phyloP scores from a whole-genome alignment of 2,113 vertebrate species.

The Pseudopodoces humilis region DNA sequence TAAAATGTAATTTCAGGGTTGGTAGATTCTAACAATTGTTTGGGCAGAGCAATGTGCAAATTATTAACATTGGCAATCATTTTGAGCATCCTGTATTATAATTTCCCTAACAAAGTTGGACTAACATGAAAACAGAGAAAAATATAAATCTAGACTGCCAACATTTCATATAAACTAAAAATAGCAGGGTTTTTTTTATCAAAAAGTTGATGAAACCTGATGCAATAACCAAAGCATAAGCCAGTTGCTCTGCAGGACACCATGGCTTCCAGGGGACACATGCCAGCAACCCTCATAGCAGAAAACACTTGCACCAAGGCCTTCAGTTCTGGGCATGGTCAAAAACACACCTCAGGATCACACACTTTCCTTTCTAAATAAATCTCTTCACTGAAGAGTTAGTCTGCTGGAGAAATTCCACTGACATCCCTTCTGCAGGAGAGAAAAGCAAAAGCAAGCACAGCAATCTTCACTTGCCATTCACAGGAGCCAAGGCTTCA shows the following conservation, averaged over 20 bases:
- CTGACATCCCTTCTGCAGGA: background rate
- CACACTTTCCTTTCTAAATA: background rate
- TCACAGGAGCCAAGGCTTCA: rapidly evolving
- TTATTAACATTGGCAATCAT: background rate
- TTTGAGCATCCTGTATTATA: background rate
- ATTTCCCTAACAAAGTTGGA: background rate
- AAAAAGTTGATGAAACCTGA: background rate
- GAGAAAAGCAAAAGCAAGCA: background rate
- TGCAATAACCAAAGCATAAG: background rate
- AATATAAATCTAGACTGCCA: background rate
- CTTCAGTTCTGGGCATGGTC: background rate
- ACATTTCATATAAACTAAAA: background rate
- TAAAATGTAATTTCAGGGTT: background rate
- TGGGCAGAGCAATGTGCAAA: background rate
- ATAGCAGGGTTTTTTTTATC: background rate
- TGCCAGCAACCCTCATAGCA: background rate
- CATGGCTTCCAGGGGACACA: rapidly evolving
- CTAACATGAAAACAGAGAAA: background rate
- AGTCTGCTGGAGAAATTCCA: background rate
- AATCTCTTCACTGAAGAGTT: background rate
- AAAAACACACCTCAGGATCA: background rate
- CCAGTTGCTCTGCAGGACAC: background rate
- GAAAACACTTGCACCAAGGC: rapidly evolving
- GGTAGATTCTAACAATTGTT: background rate
- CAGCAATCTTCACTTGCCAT: background rate